These are phyloP conservation scores for Tenthredo notha DNA, from an alignment of 2,888 invertebrate genomes.

Conservation along the genomic window DNA sequence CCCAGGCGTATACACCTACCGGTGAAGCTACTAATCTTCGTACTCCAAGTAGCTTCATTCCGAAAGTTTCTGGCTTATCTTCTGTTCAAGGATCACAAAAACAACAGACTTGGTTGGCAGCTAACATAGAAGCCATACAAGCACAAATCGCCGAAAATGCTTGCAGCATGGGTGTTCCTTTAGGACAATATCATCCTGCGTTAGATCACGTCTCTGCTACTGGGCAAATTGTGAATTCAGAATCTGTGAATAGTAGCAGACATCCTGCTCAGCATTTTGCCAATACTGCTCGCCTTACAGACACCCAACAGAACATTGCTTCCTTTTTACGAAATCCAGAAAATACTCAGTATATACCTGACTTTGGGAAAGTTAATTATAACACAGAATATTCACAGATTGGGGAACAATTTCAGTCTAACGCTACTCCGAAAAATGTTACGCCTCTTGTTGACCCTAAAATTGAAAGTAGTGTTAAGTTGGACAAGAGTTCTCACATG, in stretches of 20 bases:
- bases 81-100: conserved; percentile 41
- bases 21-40: conserved; percentile 67
- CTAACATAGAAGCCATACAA: conserved; percentile 27
- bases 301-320: conserved; percentile 19
- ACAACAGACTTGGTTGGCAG: conserved; percentile 38
- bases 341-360: conserved; percentile 34
- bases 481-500: background rate
- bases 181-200: conserved; percentile 64
- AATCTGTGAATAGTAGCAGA: conserved; percentile 55
- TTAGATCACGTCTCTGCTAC: conserved; percentile 62
- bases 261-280: conserved; percentile 51
- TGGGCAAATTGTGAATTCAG: conserved; percentile 58
- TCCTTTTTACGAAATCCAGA: background rate
- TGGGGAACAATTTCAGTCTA: conserved; percentile 21
- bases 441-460: conserved; percentile 5
- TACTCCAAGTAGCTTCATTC: conserved; percentile 74
- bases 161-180: conserved; percentile 28
- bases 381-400: conserved; percentile 8
- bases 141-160: conserved; percentile 35
- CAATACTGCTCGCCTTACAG: conserved; percentile 19
- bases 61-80: conserved; percentile 61
- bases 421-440: background rate
- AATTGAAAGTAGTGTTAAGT: background rate
- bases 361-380: conserved; percentile 32
- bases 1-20: background rate